Percentiles rank a stretch among this genome's conserved stretches.
These are phyloP conservation scores for Perca schrenkii DNA, from an alignment of 2,113 vertebrate species.

Conservation along the genomic window DNA sequence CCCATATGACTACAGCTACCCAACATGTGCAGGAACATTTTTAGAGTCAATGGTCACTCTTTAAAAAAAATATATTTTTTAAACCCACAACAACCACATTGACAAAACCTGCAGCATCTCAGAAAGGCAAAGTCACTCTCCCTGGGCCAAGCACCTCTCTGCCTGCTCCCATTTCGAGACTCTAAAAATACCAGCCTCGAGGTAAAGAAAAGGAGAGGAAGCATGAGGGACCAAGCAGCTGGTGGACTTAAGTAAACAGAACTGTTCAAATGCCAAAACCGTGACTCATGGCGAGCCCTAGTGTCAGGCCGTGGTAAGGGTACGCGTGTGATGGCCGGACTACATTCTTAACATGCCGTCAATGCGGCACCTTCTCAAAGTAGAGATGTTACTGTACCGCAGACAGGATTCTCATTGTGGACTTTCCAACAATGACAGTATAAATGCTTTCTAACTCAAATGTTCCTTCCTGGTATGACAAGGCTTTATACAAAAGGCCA, in stretches of 20 bases:
- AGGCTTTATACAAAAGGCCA: too few relatives aligned
- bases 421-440: neutral
- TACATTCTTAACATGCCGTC: slow-evolving; percentile 23
- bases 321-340: neutral
- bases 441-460: neutral
- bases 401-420: too few relatives aligned
- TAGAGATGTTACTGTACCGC: neutral
- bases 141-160: slow-evolving; percentile 26
- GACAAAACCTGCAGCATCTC: slow-evolving; percentile 33
- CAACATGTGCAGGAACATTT: neutral
- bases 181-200: slow-evolving; percentile 78
- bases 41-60: neutral
- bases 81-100: too few relatives aligned
- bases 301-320: neutral
- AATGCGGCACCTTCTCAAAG: neutral
- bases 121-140: slow-evolving; percentile 52
- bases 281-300: slow-evolving; percentile 31
- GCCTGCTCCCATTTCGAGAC: slow-evolving; percentile 71
- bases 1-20: neutral
- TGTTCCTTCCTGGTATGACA: neutral
- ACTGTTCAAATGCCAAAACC: slow-evolving; percentile 47
- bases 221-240: slow-evolving; percentile 55
- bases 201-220: slow-evolving; percentile 49
- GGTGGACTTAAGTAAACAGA: slow-evolving; percentile 50
- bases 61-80: neutral